phyloP scores from a whole-genome alignment of 2,888 invertebrate genomes.

The Elmis aenea region DNA sequence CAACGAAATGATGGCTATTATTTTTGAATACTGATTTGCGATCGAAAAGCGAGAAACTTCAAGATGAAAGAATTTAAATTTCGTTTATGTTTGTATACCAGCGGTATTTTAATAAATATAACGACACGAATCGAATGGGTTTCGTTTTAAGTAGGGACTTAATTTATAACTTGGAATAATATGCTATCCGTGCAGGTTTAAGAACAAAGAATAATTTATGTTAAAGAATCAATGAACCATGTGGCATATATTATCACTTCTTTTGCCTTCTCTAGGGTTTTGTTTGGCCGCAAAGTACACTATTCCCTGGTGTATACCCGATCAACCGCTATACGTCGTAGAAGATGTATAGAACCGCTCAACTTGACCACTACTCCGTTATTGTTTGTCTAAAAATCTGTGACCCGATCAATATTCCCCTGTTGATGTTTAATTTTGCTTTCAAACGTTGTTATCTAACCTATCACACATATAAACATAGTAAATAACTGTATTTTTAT shows the following conservation, averaged over 20 bases:
- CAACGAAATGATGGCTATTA: conserved; percentile 9
- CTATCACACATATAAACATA: too few relatives aligned
- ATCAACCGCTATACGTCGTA: conserved; percentile 24
- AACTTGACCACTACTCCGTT: conserved; percentile 23
- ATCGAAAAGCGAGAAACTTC: conserved; percentile 1
- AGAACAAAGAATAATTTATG: too few relatives aligned
- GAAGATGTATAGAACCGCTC: conserved; percentile 27
- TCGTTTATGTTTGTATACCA: too few relatives aligned
- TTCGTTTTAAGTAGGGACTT: too few relatives aligned
- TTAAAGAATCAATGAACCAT: too few relatives aligned
- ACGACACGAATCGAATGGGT: too few relatives aligned
- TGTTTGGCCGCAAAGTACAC: conserved; percentile 22
- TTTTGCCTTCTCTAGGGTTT: conserved; percentile 15
- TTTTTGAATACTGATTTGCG: conserved; percentile 10
- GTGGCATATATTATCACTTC: conserved; percentile 18
- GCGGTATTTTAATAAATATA: too few relatives aligned
- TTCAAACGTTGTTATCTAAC: neutral
- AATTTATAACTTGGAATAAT: too few relatives aligned
- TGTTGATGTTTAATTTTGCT: conserved; percentile 1
- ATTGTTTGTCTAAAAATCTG: conserved; percentile 17
- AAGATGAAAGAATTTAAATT: too few relatives aligned
- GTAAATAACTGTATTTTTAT: too few relatives aligned
- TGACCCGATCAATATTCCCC: conserved; percentile 7
- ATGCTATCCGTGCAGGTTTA: too few relatives aligned
- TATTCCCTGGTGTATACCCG: conserved; percentile 27